Percentiles rank a stretch among this genome's conserved stretches.
Conservation (phyloP, 2,888 invertebrate species). For the Himalopsyche japonica region DNA sequence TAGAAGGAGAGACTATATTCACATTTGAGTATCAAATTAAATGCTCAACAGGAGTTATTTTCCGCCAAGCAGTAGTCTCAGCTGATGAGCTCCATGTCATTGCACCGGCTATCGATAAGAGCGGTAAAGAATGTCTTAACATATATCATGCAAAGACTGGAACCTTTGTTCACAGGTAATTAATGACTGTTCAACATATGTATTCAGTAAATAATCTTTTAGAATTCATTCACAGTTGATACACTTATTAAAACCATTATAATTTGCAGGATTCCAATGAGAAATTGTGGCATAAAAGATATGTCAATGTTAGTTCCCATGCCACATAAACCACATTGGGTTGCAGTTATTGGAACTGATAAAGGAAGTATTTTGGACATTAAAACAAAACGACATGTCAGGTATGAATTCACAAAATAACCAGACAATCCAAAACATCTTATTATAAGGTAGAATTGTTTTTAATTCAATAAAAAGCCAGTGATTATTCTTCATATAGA, state of each 20-base stretch:
- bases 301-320: slow-evolving; percentile 76
- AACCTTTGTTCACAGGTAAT: slow-evolving; percentile 56
- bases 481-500: no score
- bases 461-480: no score
- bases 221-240: not conserved
- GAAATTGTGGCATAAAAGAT: slow-evolving; percentile 66
- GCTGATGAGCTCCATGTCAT: slow-evolving; percentile 79
- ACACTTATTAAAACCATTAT: not conserved
- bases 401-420: slow-evolving; percentile 48
- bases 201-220: not conserved
- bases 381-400: slow-evolving; percentile 82
- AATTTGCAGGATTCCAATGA: slow-evolving; percentile 53
- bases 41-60: slow-evolving; percentile 68
- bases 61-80: slow-evolving; percentile 78
- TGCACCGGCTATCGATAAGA: slow-evolving; percentile 80
- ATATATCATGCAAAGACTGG: slow-evolving; percentile 85
- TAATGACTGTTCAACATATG: not conserved
- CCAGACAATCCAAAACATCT: no score
- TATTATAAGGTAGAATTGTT: slow-evolving; percentile 12
- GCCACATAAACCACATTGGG: slow-evolving; percentile 82
- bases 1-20: slow-evolving; percentile 77
- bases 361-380: slow-evolving; percentile 91
- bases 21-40: slow-evolving; percentile 82
- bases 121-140: slow-evolving; percentile 77
- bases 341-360: slow-evolving; percentile 87